Conservation (phyloP, 2,113 vertebrate species). For the rat (Rattus norvegicus) region DNA sequence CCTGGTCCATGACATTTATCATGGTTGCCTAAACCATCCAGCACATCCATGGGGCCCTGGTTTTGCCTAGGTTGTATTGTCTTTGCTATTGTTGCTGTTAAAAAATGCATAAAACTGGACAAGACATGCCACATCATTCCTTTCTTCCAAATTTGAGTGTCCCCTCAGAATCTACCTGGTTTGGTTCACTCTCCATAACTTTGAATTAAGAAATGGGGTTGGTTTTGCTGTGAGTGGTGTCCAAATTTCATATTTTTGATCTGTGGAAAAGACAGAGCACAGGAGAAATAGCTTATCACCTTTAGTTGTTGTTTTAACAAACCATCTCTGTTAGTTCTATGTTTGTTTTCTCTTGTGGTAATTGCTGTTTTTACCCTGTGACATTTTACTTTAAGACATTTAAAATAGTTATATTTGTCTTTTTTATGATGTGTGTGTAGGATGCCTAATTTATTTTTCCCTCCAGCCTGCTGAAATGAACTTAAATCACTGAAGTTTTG, state of each 20-base stretch:
- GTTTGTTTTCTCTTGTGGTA: conserved; percentile 28
- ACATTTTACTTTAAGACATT: neutral
- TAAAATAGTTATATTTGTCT: conserved; percentile 2
- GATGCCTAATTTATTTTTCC: neutral
- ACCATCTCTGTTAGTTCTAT: neutral
- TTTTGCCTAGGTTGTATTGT: neutral
- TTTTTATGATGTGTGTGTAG: neutral
- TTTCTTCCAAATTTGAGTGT: neutral
- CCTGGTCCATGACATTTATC: neutral
- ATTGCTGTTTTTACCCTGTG: conserved; percentile 6
- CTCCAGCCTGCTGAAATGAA: neutral
- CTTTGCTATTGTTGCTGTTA: neutral
- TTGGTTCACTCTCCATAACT: neutral
- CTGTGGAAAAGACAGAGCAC: neutral
- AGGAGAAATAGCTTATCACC: neutral
- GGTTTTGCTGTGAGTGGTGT: neutral
- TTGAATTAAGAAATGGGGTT: neutral
- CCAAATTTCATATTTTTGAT: neutral
- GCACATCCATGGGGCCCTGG: neutral
- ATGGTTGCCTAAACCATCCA: neutral
- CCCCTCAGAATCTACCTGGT: neutral
- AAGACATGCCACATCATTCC: neutral
- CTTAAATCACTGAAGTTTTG: neutral
- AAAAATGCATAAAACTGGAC: neutral
- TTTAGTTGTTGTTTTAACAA: neutral